Percentiles rank a stretch among this genome's conserved stretches.
Conservation (phyloP, 1,140 invertebrate species). For the Procambarus clarkii region DNA sequence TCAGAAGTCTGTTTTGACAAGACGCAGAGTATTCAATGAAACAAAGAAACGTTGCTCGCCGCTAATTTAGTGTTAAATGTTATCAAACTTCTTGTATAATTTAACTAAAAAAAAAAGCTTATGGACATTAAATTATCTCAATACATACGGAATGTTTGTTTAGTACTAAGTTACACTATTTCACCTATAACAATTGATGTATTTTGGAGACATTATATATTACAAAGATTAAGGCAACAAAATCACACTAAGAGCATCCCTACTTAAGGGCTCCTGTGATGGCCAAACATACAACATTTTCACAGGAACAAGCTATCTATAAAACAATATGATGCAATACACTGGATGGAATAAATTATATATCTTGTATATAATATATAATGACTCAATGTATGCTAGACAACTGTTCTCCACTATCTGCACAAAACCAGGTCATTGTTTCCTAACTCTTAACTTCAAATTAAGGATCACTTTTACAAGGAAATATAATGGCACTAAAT, state of each 20-base stretch:
- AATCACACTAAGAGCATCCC: background rate
- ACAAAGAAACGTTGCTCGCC: background rate
- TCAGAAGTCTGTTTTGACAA: background rate
- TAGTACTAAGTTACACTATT: background rate
- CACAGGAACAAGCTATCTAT: background rate
- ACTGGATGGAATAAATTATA: background rate
- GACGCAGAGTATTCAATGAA: background rate
- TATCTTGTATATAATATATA: background rate
- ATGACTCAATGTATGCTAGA: background rate
- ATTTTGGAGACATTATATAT: background rate
- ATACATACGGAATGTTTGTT: background rate
- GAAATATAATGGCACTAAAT: background rate
- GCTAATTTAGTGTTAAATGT: background rate
- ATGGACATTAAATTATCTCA: background rate
- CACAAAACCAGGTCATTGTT: background rate
- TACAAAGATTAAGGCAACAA: background rate
- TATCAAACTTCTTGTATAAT: background rate
- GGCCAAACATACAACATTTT: background rate
- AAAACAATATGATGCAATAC: background rate
- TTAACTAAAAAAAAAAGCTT: background rate
- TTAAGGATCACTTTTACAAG: background rate
- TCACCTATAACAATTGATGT: background rate
- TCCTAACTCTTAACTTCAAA: background rate
- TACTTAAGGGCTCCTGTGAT: background rate
- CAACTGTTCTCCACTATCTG: background rate